phyloP scores from a whole-genome alignment of 2,797 vertebrate genomes.

The Podargus strigoides region DNA sequence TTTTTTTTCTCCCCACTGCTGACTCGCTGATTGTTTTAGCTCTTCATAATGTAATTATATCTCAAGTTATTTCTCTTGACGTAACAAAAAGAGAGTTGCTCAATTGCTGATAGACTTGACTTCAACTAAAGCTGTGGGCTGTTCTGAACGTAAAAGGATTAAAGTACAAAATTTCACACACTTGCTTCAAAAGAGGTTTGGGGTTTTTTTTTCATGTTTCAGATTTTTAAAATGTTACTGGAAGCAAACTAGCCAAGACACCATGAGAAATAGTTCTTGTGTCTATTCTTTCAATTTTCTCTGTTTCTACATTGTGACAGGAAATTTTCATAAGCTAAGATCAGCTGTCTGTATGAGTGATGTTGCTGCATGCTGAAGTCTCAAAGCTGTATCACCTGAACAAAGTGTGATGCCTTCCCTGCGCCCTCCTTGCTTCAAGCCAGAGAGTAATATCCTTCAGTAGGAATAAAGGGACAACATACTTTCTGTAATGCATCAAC shows the following conservation, averaged over 20 bases:
- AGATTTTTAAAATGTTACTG: neutral
- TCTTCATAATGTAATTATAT: slow-evolving; percentile 35
- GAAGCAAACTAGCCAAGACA: neutral
- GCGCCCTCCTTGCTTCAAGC: neutral
- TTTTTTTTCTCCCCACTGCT: neutral
- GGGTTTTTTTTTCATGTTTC: neutral
- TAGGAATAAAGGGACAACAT: neutral
- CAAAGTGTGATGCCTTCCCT: neutral
- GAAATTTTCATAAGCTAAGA: neutral
- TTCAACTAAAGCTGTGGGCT: neutral
- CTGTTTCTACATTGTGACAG: neutral
- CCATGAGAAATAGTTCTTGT: neutral
- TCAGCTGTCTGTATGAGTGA: neutral
- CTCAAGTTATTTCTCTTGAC: slow-evolving; percentile 8
- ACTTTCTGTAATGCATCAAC: neutral
- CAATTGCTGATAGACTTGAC: neutral
- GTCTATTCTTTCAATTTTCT: neutral
- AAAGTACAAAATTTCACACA: neutral
- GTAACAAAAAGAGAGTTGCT: neutral
- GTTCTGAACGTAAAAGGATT: slow-evolving; percentile 8
- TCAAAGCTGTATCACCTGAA: neutral
- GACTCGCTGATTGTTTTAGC: slow-evolving; percentile 25
- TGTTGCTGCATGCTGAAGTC: neutral
- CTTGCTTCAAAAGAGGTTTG: neutral
- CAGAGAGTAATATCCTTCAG: neutral